Base-by-base conservation (phyloP, 2,797 vertebrate genomes). In the Neostethus bicornis region DNA sequence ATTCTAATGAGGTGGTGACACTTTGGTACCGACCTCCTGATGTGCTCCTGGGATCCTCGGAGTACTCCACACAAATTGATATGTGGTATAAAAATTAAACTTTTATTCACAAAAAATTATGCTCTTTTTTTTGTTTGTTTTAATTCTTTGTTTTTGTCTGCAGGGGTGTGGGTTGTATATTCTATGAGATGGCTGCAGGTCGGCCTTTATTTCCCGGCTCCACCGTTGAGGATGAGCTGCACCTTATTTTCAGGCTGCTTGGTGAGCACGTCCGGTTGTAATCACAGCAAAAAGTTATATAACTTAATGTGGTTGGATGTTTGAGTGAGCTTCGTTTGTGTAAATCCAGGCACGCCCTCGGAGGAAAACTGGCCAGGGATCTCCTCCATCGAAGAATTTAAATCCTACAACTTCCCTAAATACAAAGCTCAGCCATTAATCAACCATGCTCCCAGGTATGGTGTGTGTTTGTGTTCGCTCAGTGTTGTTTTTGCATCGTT, bases 121-220 rank as follows among this genome's bases (percentile, higher is more conserved):
- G n/a, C n/a, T n/a, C n/a, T n/a, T n/a, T n/a, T n/a, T n/a, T n/a
- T n/a, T n/a, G n/a, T n/a, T n/a, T n/a, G n/a, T n/a, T n/a, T n/a
- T n/a, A n/a, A n/a, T n/a, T n/a, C n/a, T 13, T 48, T 47, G 34
- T 47, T 47, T 68, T 44, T 41, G 28, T 57, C 10, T 52, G 0
- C 59, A 87, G 87, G 86, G 87, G 84, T 0, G 85, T 87, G 10
- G 86, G 86, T 4, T 89, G 83, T 60, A 99, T 99, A 89, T 99
- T 98, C 90, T 99, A 98, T 77, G 97, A 99, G 91, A 99, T 99
- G 97, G 95, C 96, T 67, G 96, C 97, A 57, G 97, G 97, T 90
- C 95, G 97, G 88, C 97, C 97, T 31, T 93, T 99, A 25, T 99
- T 99, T 83, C 97, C 97, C 32, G 97, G 97, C 70, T 99, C 97